A percentile compares a stretch with the other conserved stretches of the same genome.
Conservation (phyloP, 2,113 vertebrate genomes). For the Lanius collurio region DNA sequence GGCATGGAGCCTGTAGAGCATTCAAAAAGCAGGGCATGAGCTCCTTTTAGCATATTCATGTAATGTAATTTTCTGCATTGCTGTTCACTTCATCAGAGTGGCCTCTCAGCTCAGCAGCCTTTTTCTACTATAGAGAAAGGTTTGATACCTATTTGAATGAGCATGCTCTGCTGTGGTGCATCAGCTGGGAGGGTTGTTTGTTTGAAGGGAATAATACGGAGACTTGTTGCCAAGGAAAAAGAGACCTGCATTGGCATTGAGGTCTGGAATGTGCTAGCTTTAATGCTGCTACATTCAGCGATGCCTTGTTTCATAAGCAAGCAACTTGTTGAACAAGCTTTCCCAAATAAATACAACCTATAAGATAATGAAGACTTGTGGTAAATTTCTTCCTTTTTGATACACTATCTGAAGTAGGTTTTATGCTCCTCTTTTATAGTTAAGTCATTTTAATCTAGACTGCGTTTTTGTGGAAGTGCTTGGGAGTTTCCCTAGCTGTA, state of each 20-base stretch:
- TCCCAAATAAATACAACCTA: not conserved
- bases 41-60: not conserved
- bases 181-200: not conserved
- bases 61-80: not conserved
- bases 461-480: not conserved
- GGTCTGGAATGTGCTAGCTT: not conserved
- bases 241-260: not conserved
- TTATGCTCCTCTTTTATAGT: not conserved
- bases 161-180: accelerated
- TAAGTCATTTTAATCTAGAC: not conserved
- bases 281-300: not conserved
- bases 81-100: not conserved
- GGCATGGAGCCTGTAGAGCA: not conserved
- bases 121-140: not conserved
- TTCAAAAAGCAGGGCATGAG: not conserved
- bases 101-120: not conserved
- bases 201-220: not conserved
- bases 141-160: not conserved
- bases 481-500: not conserved
- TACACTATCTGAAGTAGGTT: not conserved
- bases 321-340: not conserved
- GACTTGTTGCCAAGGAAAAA: not conserved
- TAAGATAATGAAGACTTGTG: not conserved
- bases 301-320: not conserved
- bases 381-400: not conserved